A percentile compares a stretch with the other conserved stretches of the same genome.
Conservation (phyloP, 2,113 vertebrate genomes). For the Balaenoptera acutorostrata region DNA sequence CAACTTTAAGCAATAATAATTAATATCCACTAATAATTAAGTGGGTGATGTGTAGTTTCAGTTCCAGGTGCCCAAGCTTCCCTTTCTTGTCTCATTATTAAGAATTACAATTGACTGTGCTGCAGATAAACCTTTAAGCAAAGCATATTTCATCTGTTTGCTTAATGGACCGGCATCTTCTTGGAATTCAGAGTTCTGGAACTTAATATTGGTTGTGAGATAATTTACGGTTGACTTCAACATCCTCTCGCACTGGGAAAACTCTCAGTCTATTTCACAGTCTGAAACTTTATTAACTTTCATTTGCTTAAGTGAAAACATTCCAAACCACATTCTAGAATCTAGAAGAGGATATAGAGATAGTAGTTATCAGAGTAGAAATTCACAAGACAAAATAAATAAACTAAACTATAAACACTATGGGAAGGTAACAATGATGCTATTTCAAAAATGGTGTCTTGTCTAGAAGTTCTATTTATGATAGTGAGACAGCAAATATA, state of each 20-base stretch:
- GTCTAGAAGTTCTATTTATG: not conserved
- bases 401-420: not conserved
- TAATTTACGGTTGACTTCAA: slow-evolving; percentile 42
- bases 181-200: slow-evolving; percentile 54
- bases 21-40: slow-evolving; percentile 58
- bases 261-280: not conserved
- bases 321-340: not conserved
- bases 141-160: slow-evolving; percentile 58
- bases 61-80: slow-evolving; percentile 1
- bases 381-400: not conserved
- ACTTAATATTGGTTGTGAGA: not conserved
- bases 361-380: not conserved
- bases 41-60: slow-evolving; percentile 29
- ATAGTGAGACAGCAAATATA: not conserved
- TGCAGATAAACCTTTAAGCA: slow-evolving; percentile 48
- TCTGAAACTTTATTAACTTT: not conserved
- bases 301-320: not conserved
- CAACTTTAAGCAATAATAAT: slow-evolving; percentile 51
- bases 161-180: slow-evolving; percentile 53
- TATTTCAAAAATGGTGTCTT: not conserved
- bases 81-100: slow-evolving; percentile 49
- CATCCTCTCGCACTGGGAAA: not conserved
- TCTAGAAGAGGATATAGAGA: not conserved
- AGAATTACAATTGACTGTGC: slow-evolving; percentile 51
- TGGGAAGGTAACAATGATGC: not conserved